Percentiles rank a stretch among this genome's conserved stretches.
These are phyloP conservation scores for Brienomyrus longianalis DNA, from an alignment of 2,113 vertebrate genomes.

Conservation along the genomic window DNA sequence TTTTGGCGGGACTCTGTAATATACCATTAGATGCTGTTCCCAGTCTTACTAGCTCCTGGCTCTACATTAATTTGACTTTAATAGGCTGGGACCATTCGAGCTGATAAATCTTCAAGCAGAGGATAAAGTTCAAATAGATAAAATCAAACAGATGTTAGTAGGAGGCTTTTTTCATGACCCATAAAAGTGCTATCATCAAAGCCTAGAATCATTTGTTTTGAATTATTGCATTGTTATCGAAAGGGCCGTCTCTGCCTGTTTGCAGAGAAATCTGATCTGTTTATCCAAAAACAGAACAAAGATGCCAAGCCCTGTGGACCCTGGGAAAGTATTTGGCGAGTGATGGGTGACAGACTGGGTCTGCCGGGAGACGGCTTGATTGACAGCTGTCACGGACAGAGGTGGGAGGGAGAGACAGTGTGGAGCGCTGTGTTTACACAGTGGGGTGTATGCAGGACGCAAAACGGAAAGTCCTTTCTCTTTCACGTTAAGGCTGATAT, in stretches of 20 bases:
- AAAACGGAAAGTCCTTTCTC: not conserved
- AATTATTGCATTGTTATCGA: conserved; percentile 99
- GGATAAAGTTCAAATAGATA: conserved; percentile 99
- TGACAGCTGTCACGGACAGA: conserved; percentile 74
- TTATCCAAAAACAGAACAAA: conserved; percentile 93
- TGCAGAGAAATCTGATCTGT: conserved; percentile 98
- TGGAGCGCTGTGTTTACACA: not conserved
- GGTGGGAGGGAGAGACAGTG: not conserved
- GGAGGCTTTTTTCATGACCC: conserved; percentile 92
- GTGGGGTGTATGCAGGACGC: not conserved
- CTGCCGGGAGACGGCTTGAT: conserved; percentile 68
- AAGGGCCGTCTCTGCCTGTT: conserved; percentile 89
- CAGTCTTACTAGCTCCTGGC: conserved; percentile 63
- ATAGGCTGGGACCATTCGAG: conserved; percentile 85
- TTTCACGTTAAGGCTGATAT: not conserved
- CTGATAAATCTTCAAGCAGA: conserved; percentile 93
- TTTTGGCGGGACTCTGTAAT: conserved; percentile 54
- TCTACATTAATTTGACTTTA: conserved; percentile 80
- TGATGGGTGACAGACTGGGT: conserved; percentile 61
- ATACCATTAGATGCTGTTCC: conserved; percentile 60
- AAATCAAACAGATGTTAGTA: conserved; percentile 99
- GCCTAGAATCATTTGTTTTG: conserved; percentile 98
- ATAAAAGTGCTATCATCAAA: conserved; percentile 99
- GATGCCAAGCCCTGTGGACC: conserved; percentile 68
- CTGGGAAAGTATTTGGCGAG: conserved; percentile 76